Evolutionary conservation across 2,797 vertebrate species (phyloP).

Genomic region (Sebastes trivittatus): DNA sequence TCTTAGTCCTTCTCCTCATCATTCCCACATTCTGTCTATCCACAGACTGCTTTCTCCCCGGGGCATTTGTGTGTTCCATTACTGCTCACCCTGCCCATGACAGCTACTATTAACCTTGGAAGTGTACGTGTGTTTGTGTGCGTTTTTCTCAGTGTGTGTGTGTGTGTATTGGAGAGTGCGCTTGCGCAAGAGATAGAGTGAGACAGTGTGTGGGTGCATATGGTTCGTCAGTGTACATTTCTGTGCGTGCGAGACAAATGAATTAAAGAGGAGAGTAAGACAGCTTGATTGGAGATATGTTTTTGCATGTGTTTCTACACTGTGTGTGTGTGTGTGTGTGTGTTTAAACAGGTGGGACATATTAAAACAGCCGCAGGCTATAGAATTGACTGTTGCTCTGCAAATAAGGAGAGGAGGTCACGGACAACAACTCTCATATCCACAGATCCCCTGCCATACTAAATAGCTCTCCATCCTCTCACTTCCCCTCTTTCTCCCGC

Average conservation of each 20-base stretch:
- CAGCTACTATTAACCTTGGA: conserved; percentile 81
- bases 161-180: background rate
- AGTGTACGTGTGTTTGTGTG: conserved; percentile 48
- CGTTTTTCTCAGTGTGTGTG: background rate
- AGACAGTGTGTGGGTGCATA: conserved; percentile 1
- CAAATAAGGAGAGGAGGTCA: conserved; percentile 62
- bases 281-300: background rate
- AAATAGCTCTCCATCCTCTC: conserved; percentile 39
- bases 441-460: conserved; percentile 40
- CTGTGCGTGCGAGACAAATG: background rate
- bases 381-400: conserved; percentile 59
- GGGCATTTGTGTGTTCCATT: conserved; percentile 78
- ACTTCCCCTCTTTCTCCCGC: background rate
- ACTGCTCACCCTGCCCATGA: conserved; percentile 78
- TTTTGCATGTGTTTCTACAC: background rate
- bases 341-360: conserved; percentile 64
- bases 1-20: conserved; percentile 57
- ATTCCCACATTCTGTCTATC: conserved; percentile 72
- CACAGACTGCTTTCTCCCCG: conserved; percentile 59
- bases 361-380: conserved; percentile 61
- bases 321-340: background rate
- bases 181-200: background rate
- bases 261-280: conserved; percentile 8
- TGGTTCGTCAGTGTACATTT: background rate
- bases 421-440: conserved; percentile 47